Evolutionary conservation across 2,888 invertebrate species (phyloP).

Genomic region (Macrosoma leucophasiata): DNA sequence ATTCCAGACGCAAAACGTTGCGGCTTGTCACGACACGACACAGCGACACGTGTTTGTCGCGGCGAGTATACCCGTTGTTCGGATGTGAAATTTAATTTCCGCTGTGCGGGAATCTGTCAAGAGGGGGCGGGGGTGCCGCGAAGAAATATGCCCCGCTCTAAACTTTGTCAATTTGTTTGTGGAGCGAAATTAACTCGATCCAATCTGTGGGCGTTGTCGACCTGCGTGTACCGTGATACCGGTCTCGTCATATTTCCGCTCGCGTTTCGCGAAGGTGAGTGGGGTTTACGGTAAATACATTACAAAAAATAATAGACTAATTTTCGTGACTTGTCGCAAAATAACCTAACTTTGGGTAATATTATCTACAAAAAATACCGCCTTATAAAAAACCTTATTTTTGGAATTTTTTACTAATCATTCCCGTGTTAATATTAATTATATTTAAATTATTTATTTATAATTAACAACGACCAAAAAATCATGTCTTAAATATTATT

Average conservation of each 20-base stretch:
- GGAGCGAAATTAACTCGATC: constrained; percentile 76
- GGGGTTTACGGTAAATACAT: constrained; percentile 12
- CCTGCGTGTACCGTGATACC: constrained; percentile 56
- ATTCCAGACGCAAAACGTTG: constrained; percentile 35
- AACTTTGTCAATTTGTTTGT: constrained; percentile 77
- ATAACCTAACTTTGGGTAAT: too few species aligned
- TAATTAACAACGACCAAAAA: too few species aligned
- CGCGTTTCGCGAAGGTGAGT: constrained; percentile 40
- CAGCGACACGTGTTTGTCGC: constrained; percentile 46
- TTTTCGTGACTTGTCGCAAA: too few species aligned
- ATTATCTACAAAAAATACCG: too few species aligned
- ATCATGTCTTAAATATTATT: too few species aligned
- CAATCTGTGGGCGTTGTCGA: constrained; percentile 63
- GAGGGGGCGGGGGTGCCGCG: constrained; percentile 44
- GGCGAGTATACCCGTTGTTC: constrained; percentile 67
- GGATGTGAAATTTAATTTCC: constrained; percentile 77
- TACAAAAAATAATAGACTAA: too few species aligned
- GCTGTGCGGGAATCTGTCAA: constrained; percentile 67
- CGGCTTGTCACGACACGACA: constrained; percentile 35
- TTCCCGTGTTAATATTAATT: too few species aligned
- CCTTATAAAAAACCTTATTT: too few species aligned
- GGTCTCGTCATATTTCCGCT: constrained; percentile 52
- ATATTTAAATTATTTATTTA: too few species aligned
- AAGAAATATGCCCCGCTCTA: constrained; percentile 75
- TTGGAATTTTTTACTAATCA: too few species aligned